Evolutionary conservation across 64 coral and sea anemone genomes (phyloP).

Genomic region (Stylophora pistillata): DNA sequence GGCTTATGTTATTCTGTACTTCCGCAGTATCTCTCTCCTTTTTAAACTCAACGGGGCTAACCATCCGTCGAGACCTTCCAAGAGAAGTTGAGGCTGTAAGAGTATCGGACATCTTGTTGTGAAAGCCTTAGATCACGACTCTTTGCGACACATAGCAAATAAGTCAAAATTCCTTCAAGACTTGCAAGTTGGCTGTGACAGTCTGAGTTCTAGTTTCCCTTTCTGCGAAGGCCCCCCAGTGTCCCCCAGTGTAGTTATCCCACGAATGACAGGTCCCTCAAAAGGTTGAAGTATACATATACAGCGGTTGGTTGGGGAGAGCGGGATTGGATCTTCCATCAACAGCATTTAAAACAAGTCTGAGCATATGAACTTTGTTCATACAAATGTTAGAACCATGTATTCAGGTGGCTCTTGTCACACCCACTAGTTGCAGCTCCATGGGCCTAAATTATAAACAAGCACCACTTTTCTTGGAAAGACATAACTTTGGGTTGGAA

Average conservation of each 20-base stretch:
- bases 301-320: too few species aligned
- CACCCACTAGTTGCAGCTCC: too few species aligned
- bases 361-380: too few species aligned
- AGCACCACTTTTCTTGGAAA: too few species aligned
- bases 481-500: too few species aligned
- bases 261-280: too few species aligned
- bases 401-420: too few species aligned
- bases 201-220: neutral
- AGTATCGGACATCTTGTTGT: slow-evolving; percentile 6
- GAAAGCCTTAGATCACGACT: neutral
- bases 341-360: too few species aligned
- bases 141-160: neutral
- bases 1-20: neutral
- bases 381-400: too few species aligned
- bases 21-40: neutral
- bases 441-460: too few species aligned
- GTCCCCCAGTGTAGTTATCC: neutral
- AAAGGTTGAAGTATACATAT: too few species aligned
- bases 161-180: neutral
- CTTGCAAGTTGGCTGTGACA: neutral
- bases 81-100: neutral
- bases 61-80: neutral
- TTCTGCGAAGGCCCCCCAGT: neutral
- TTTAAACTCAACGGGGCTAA: slow-evolving; percentile 1
- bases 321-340: too few species aligned